These are phyloP conservation scores for Paguma larvata DNA, from an alignment of 2,797 vertebrate species.

Conservation along the genomic window DNA sequence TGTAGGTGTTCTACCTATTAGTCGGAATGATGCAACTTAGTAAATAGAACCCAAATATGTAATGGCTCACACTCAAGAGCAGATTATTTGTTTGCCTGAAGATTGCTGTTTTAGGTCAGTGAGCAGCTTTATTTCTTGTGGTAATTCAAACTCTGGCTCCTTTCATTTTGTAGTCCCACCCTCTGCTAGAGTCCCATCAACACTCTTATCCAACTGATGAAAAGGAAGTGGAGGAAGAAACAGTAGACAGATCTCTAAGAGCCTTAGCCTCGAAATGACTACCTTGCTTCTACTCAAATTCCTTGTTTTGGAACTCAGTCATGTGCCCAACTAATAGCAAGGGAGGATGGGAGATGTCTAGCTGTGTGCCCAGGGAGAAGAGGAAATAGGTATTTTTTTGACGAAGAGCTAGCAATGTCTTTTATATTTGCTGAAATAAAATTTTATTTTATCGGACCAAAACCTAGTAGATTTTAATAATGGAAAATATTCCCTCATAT, in stretches of 20 bases:
- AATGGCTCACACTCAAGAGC: not conserved
- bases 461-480: not conserved
- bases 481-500: not conserved
- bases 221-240: not conserved
- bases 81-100: not conserved
- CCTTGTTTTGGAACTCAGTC: not conserved
- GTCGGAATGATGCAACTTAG: not conserved
- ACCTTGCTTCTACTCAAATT: not conserved
- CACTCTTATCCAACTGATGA: not conserved
- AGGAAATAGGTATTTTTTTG: not conserved
- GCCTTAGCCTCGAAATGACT: not conserved
- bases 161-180: not conserved
- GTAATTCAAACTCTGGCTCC: not conserved
- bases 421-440: not conserved
- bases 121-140: not conserved
- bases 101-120: not conserved
- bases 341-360: not conserved
- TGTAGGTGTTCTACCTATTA: not conserved
- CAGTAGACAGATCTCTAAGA: not conserved
- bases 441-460: not conserved
- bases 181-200: not conserved
- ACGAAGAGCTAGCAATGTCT: not conserved
- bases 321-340: not conserved
- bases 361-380: not conserved
- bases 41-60: not conserved